Evolutionary conservation across 1,140 invertebrate species (phyloP), one percentile per base, ranked within the genome.

Genomic region (Drosophila punjabiensis): DNA sequence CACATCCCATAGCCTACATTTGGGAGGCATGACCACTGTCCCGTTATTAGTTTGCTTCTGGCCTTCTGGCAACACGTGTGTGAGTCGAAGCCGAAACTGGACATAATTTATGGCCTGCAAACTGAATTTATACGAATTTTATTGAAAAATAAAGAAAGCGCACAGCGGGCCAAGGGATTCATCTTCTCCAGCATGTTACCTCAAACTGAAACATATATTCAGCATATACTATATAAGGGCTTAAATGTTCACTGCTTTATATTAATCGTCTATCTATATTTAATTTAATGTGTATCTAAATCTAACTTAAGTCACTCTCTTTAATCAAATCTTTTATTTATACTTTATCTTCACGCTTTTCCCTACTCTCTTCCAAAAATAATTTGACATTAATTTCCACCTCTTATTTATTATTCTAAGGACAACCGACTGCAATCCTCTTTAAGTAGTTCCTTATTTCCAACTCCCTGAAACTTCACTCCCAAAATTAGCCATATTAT

Each of bases 81-180:
- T 53, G 65, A 74, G 76, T 69, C 76, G 79, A 77, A 58, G 60
- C 78, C 60, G 67, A 85, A 58, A 76, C 81, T 89, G 85, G 71
- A 75, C 69, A 85, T 89, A 89, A 89, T 89, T 90, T 89, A 89
- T 89, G 81, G 63, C 81, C 67, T 48, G 52, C 66, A 56, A 85
- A 69, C 78, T 84, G 76, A 85, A 89, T 89, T 85, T 90, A 89
- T 90, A 76, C 71, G 64, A 50, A 32, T 87, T 65, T 76, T 70
- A 83, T 83, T 79, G 70, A 65, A 64, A 76, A 60, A 48, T 61
- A 52, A 24, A 67, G 24, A 41, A 59, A 43, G 62, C 20, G n/a
- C 37, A 35, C 35, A 52, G 37, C 45, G 20, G 50, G 41, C 35
- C 50, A 43, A 18, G 43, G 43, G 56, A 48, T 45, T 76, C 35